These are phyloP conservation scores for Mamestra configurata DNA, from an alignment of 1,140 invertebrate genomes.

Conservation along the genomic window DNA sequence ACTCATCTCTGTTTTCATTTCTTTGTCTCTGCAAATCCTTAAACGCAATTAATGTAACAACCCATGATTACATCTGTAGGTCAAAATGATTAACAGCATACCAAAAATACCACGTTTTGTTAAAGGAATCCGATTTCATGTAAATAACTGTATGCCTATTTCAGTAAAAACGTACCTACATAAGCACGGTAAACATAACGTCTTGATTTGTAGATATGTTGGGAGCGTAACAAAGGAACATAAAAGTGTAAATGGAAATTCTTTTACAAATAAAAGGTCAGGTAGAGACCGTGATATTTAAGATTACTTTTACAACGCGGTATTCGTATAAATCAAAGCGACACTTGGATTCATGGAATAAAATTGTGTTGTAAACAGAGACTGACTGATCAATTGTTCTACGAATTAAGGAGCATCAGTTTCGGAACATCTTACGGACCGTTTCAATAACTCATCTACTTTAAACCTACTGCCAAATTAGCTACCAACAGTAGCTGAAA, in stretches of 20 bases:
- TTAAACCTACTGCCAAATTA: too few species aligned
- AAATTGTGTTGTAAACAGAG: slow-evolving; percentile 37
- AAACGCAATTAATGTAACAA: slow-evolving; percentile 19
- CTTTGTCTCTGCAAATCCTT: slow-evolving; percentile 12
- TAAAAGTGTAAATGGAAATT: slow-evolving; percentile 57
- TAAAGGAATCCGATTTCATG: slow-evolving; percentile 49
- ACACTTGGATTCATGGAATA: slow-evolving; percentile 36
- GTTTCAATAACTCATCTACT: too few species aligned
- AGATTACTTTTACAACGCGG: slow-evolving; percentile 48
- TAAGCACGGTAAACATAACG: slow-evolving; percentile 35
- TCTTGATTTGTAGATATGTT: slow-evolving; percentile 54
- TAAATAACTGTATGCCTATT: slow-evolving; percentile 40
- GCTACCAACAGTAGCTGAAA: too few species aligned
- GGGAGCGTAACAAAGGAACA: slow-evolving; percentile 58
- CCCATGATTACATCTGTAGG: not conserved
- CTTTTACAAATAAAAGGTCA: slow-evolving; percentile 60
- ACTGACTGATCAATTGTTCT: slow-evolving; percentile 5
- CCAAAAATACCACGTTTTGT: slow-evolving; percentile 27
- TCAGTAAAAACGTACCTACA: slow-evolving; percentile 36
- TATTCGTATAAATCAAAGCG: slow-evolving; percentile 49
- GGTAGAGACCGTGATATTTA: slow-evolving; percentile 57
- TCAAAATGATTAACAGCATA: slow-evolving; percentile 40
- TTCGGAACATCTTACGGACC: too few species aligned
- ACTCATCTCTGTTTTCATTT: not conserved
- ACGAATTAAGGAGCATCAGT: not conserved